phyloP scores from a whole-genome alignment of 2,888 invertebrate genomes.

The Oscheius sp. region DNA sequence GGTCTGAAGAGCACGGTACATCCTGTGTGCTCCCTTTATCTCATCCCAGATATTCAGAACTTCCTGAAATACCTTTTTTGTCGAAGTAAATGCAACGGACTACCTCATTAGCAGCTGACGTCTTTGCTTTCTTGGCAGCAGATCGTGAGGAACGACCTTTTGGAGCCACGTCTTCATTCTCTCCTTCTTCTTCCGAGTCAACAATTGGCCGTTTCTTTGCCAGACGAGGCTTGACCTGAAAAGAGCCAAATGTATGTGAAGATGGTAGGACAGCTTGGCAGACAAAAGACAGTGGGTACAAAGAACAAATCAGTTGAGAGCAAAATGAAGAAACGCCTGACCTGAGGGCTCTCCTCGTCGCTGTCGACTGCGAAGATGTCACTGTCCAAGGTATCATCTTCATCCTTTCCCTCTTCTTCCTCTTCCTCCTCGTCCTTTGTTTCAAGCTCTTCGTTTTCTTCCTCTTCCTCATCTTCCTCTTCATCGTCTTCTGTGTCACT shows the following conservation, averaged over 20 bases:
- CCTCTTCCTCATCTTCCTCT: slow-evolving; percentile 23
- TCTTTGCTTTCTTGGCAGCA: not conserved
- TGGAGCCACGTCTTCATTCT: not conserved
- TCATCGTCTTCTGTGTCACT: slow-evolving; percentile 31
- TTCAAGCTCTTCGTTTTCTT: slow-evolving; percentile 7
- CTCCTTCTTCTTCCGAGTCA: slow-evolving; percentile 10
- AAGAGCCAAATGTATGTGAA: not conserved
- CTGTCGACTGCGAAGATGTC: slow-evolving; percentile 17
- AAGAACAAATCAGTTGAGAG: not conserved
- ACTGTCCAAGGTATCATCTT: slow-evolving; percentile 5
- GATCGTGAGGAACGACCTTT: not conserved
- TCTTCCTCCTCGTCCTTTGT: slow-evolving; percentile 5
- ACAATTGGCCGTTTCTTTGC: slow-evolving; percentile 19
- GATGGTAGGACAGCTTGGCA: not conserved
- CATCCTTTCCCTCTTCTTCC: not conserved
- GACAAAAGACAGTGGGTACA: not conserved
- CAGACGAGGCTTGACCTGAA: slow-evolving; percentile 4
- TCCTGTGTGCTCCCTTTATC: slow-evolving; percentile 19
- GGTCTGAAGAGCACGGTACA: slow-evolving; percentile 26
- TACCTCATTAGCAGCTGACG: not conserved
- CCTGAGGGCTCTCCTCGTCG: slow-evolving; percentile 15
- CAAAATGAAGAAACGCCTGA: not conserved
- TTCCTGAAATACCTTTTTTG: slow-evolving; percentile 2
- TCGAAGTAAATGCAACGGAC: too few relatives aligned
- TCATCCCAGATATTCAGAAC: not conserved